These are phyloP conservation scores for Cladorhizidae sp. DNA, from an alignment of 37 sponge, comb jelly and placozoan species.

Conservation along the genomic window DNA sequence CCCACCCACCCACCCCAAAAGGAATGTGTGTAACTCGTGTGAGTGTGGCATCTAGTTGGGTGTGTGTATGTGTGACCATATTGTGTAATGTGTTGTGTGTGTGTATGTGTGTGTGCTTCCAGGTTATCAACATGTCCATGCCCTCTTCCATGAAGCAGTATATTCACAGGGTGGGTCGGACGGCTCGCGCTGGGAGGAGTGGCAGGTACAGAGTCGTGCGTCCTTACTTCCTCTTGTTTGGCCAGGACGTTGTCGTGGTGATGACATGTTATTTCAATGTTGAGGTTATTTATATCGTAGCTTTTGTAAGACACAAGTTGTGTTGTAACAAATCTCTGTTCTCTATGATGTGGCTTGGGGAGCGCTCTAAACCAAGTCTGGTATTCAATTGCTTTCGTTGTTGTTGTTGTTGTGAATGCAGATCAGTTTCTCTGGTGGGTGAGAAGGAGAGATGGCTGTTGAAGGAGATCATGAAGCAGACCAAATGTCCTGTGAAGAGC, in stretches of 20 bases:
- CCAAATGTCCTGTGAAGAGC: constrained; percentile 86
- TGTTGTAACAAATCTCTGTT: too few species aligned
- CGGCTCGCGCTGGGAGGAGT: constrained; percentile 91
- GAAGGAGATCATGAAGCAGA: constrained; percentile 90
- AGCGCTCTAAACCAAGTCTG: too few species aligned
- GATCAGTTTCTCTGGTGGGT: constrained; percentile 94
- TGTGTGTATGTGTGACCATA: not conserved
- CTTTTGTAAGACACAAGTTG: too few species aligned
- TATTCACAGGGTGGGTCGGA: constrained; percentile 97
- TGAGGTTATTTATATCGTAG: not conserved
- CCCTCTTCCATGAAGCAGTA: constrained; percentile 93
- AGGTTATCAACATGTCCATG: constrained; percentile 90
- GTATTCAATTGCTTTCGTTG: not conserved
- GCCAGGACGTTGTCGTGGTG: not conserved
- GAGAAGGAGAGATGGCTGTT: constrained; percentile 91
- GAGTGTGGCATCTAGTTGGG: not conserved
- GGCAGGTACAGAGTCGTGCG: constrained; percentile 63
- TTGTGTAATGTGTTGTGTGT: not conserved
- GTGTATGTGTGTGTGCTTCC: not conserved
- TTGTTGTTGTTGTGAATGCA: not conserved
- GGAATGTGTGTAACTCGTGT: not conserved
- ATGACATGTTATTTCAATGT: not conserved
- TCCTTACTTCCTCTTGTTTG: not conserved
- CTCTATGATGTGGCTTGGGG: too few species aligned
- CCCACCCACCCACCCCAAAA: too few species aligned